phyloP scores from a whole-genome alignment of 2,113 vertebrate species.

The Cathartes aura region DNA sequence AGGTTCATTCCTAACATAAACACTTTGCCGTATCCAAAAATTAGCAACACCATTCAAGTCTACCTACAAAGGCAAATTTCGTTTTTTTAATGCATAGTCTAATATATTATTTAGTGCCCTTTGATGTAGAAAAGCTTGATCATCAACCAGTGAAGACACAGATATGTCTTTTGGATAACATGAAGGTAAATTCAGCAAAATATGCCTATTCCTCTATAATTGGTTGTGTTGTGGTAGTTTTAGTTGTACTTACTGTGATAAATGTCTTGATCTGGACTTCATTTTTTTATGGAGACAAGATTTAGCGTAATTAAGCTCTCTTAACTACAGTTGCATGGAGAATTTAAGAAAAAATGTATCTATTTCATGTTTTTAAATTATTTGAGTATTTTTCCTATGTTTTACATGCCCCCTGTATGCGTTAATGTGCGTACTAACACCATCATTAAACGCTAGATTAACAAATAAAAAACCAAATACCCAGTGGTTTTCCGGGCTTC shows the following conservation, averaged over 20 bases:
- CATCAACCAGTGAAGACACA: background rate
- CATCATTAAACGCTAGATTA: background rate
- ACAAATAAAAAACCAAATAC: background rate
- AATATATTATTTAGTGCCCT: background rate
- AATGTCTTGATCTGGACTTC: background rate
- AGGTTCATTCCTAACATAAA: background rate
- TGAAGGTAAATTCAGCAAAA: background rate
- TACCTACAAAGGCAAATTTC: background rate
- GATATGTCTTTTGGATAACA: background rate
- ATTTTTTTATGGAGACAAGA: background rate
- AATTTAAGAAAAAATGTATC: background rate
- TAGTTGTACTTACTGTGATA: background rate
- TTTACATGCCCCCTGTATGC: background rate
- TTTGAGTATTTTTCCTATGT: background rate
- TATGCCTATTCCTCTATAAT: background rate
- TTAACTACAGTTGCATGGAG: fast-evolving
- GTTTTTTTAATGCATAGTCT: background rate
- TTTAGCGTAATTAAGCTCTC: background rate
- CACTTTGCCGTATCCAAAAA: background rate
- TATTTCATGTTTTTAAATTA: background rate
- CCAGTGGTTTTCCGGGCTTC: background rate
- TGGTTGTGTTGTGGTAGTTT: background rate
- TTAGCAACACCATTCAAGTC: background rate
- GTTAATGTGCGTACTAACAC: fast-evolving
- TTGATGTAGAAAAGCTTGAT: background rate